Evolutionary conservation across 2,888 invertebrate genomes (phyloP).

Genomic region (Troides oblongomaculatus): DNA sequence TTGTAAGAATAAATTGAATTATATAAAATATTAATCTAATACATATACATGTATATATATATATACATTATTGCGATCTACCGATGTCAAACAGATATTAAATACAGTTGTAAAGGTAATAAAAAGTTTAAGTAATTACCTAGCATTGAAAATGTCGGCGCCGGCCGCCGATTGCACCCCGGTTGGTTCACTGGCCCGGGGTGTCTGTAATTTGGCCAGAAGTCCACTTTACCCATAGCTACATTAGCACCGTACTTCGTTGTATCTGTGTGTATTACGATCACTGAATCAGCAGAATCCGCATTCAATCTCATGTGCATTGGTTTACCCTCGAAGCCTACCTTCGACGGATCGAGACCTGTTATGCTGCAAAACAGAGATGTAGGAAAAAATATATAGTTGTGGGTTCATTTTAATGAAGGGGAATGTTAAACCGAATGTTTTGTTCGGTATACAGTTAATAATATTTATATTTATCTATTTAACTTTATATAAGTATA

Average conservation of each 20-base stretch:
- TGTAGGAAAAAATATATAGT: neutral
- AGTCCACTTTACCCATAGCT: conserved; percentile 59
- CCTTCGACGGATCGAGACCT: conserved; percentile 63
- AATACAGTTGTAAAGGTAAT: neutral
- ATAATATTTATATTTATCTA: neutral
- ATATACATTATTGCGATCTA: no score
- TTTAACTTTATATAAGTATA: no score
- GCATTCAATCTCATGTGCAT: conserved; percentile 45
- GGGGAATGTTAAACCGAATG: neutral
- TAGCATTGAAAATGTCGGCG: conserved; percentile 50
- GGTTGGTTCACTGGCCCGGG: conserved; percentile 55
- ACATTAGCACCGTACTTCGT: conserved; percentile 56
- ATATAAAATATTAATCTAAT: no score
- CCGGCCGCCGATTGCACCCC: conserved; percentile 48
- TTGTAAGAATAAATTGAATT: neutral
- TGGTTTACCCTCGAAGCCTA: conserved; percentile 54
- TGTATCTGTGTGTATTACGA: conserved; percentile 63
- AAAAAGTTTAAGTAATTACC: conserved; percentile 44
- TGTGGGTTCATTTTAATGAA: neutral
- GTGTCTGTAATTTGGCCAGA: conserved; percentile 65
- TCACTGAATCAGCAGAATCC: conserved; percentile 54
- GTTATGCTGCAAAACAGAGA: conserved; percentile 54
- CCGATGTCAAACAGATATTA: neutral
- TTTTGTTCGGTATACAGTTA: neutral
- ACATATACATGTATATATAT: no score